Conservation (phyloP, 2,888 invertebrate species). For the Drosophila birchii region DNA sequence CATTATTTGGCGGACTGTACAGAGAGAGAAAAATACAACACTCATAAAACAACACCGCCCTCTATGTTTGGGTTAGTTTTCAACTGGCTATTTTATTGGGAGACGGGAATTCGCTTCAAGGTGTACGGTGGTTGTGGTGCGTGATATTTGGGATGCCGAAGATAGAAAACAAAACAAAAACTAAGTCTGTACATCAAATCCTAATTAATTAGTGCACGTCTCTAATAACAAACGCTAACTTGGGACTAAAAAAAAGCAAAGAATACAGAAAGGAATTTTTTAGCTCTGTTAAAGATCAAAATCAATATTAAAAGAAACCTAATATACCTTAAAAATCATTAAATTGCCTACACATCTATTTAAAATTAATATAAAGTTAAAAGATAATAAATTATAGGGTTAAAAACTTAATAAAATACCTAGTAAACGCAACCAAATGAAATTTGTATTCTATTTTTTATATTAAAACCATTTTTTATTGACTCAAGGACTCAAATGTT, state of each 20-base stretch:
- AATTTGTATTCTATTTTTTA: not conserved
- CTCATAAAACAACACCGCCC: constrained; percentile 22
- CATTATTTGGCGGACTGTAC: constrained; percentile 24
- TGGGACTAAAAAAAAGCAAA: constrained; percentile 42
- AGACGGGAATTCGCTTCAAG: constrained; percentile 38
- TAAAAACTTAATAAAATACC: not conserved
- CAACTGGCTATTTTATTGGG: constrained; percentile 31
- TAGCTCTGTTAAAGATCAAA: constrained; percentile 11
- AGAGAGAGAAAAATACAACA: not conserved
- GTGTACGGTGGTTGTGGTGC: constrained; percentile 71
- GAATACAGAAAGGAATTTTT: constrained; percentile 7
- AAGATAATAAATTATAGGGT: not conserved
- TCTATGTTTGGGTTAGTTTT: constrained; percentile 27
- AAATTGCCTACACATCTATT: not conserved
- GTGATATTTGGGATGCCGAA: constrained; percentile 45
- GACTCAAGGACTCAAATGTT: not conserved
- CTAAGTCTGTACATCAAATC: constrained; percentile 45
- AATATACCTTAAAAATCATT: not conserved
- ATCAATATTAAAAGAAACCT: not conserved
- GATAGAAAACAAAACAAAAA: constrained; percentile 24
- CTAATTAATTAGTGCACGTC: constrained; percentile 70
- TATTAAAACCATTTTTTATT: not conserved
- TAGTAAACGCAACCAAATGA: not conserved
- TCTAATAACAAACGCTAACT: constrained; percentile 68
- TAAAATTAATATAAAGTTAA: not conserved